Evolutionary conservation across 2,888 invertebrate genomes (phyloP), one percentile per base, ranked within the genome.

Genomic region (Harmothoe impar): DNA sequence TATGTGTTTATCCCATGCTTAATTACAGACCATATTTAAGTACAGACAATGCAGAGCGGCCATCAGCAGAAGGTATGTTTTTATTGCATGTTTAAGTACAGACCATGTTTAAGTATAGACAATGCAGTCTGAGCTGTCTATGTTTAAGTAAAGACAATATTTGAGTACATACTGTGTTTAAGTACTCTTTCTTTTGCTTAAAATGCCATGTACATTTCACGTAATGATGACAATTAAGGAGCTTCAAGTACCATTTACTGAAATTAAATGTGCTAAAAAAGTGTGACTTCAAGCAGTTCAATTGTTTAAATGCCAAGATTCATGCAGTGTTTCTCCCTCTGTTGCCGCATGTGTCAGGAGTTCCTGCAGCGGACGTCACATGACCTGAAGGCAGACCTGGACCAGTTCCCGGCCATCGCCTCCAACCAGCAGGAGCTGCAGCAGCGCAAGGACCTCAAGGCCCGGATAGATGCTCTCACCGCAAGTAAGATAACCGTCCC

Each of bases 11-110:
- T 93, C 94, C 95, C 91, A 95, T 95, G 95, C 92, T 95, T 56
- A 95, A 95, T n/a, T n/a, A n/a, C n/a, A n/a, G n/a, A n/a, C n/a
- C n/a, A n/a, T 54, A 54, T 20, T 54, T 54, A 54, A 15, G 54
- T 54, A 94, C 91, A 92, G 95, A 78, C 95, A 95, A 92, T 94
- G 94, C 43, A 92, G 93, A 51, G 94, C 94, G 52, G 95, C 95
- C 25, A 85, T 92, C 54, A 89, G 35, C 43, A 62, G 90, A 84
- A 90, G 85, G 91, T 92, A 78, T 86, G 91, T 77, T 3, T 93
- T 89, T 95, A 95, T 93, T 94, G 95, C 91, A 95, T 95, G 95
- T 92, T 95, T 56, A 95, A 95, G n/a, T n/a, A n/a, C n/a, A n/a
- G n/a, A n/a, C n/a, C n/a, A n/a, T n/a, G n/a, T n/a, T n/a, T n/a